These are phyloP conservation scores for Volucella zonaria DNA, from an alignment of 2,888 invertebrate genomes.

Conservation along the genomic window DNA sequence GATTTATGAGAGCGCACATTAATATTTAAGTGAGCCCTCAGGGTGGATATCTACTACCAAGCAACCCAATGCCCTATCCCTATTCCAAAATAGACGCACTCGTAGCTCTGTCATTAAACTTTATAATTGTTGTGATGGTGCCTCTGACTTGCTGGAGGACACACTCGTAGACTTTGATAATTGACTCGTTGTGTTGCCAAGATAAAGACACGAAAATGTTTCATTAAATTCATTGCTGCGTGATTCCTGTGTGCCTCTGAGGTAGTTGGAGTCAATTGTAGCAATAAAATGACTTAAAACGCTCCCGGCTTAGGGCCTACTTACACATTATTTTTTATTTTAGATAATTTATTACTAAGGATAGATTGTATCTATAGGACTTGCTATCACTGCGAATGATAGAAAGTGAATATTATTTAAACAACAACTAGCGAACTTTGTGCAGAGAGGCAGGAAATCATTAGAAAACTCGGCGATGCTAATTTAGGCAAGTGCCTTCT, in stretches of 20 bases:
- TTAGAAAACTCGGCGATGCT: no score
- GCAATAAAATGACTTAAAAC: slow-evolving; percentile 26
- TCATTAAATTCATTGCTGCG: not conserved
- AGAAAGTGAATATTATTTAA: not conserved
- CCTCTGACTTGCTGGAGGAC: not conserved
- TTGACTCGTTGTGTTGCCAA: slow-evolving; percentile 42
- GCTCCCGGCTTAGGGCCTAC: not conserved
- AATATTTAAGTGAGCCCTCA: slow-evolving; percentile 50
- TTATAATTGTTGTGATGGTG: slow-evolving; percentile 48
- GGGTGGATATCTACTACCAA: slow-evolving; percentile 11
- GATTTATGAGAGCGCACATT: slow-evolving; percentile 55
- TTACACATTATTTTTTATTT: slow-evolving; percentile 7
- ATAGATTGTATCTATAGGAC: no score
- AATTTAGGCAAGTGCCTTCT: no score
- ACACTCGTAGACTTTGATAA: slow-evolving; percentile 23
- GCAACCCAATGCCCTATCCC: slow-evolving; percentile 21
- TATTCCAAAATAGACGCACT: slow-evolving; percentile 24
- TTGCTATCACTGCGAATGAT: not conserved
- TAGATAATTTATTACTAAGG: not conserved
- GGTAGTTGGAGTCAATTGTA: slow-evolving; percentile 12
- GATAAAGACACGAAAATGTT: slow-evolving; percentile 38
- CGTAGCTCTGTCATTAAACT: slow-evolving; percentile 44
- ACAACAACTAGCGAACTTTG: not conserved
- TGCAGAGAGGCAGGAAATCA: no score
- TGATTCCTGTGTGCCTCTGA: slow-evolving; percentile 10